Evolutionary conservation across 2,888 invertebrate species (phyloP).

Genomic region (Seira musarum): DNA sequence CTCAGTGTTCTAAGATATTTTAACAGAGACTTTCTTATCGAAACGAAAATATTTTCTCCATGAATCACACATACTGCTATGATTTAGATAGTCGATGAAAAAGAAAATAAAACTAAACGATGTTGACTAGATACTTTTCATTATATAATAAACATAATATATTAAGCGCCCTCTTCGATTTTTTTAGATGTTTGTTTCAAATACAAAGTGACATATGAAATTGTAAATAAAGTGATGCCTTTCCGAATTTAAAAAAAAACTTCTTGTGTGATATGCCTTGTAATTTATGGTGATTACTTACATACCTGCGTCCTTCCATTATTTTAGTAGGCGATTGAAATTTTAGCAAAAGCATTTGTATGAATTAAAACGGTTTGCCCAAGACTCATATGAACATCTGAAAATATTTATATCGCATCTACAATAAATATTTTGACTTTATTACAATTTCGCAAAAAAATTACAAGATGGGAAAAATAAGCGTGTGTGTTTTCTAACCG

Average conservation of each 20-base stretch:
- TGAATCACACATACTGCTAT: background rate
- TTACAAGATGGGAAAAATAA: too few species aligned
- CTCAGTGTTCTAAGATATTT: slow-evolving; percentile 53
- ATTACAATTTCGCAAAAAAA: too few species aligned
- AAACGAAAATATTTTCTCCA: slow-evolving; percentile 29
- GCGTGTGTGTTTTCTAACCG: background rate
- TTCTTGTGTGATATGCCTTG: background rate
- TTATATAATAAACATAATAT: slow-evolving; percentile 6
- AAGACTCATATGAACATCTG: background rate
- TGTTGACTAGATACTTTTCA: background rate
- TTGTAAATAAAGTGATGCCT: slow-evolving; percentile 2
- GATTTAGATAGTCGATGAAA: background rate
- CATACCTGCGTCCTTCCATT: too few species aligned
- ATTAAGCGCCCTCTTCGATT: too few species aligned
- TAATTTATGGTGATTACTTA: too few species aligned
- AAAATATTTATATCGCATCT: slow-evolving; percentile 1
- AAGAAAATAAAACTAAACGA: slow-evolving; percentile 1
- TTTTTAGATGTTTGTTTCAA: background rate
- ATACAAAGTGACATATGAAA: slow-evolving; percentile 17
- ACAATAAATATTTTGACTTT: too few species aligned
- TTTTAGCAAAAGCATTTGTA: background rate
- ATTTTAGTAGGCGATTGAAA: too few species aligned
- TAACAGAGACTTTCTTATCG: slow-evolving; percentile 37
- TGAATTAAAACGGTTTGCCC: background rate
- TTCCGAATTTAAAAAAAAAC: background rate